These are phyloP conservation scores for Dynastes tityus DNA, from an alignment of 2,888 invertebrate species.

Conservation along the genomic window DNA sequence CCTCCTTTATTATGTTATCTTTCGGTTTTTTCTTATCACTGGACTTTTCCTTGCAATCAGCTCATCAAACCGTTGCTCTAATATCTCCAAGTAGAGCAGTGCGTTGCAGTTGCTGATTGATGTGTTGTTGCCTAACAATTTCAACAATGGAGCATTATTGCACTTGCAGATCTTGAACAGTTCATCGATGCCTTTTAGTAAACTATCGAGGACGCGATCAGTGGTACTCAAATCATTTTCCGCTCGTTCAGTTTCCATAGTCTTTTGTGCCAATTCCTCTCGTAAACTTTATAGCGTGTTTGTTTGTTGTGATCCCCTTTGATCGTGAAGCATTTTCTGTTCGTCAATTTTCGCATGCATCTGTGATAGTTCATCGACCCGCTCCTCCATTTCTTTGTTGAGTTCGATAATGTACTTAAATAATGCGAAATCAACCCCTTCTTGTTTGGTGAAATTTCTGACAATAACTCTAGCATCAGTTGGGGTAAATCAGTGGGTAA, in stretches of 20 bases:
- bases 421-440: conserved; percentile 92
- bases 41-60: conserved; percentile 69
- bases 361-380: conserved; percentile 79
- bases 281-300: conserved; percentile 75
- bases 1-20: conserved; percentile 65
- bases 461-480: conserved; percentile 79
- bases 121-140: conserved; percentile 81
- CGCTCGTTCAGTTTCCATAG: conserved; percentile 64
- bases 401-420: conserved; percentile 94
- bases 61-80: conserved; percentile 83
- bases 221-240: conserved; percentile 60
- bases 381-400: conserved; percentile 85
- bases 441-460: conserved; percentile 85
- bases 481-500: conserved; percentile 68
- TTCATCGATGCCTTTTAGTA: conserved; percentile 72
- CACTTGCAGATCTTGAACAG: conserved; percentile 79
- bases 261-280: conserved; percentile 72
- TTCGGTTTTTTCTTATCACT: conserved; percentile 62
- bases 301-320: conserved; percentile 75
- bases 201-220: conserved; percentile 62
- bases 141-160: conserved; percentile 80
- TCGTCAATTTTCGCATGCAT: conserved; percentile 79
- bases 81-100: conserved; percentile 85
- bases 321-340: conserved; percentile 74
- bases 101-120: conserved; percentile 84